A percentile compares a stretch with the other conserved stretches of the same genome.
These are phyloP conservation scores for Numenius phaeopus DNA, from an alignment of 2,797 vertebrate species.

Conservation along the genomic window DNA sequence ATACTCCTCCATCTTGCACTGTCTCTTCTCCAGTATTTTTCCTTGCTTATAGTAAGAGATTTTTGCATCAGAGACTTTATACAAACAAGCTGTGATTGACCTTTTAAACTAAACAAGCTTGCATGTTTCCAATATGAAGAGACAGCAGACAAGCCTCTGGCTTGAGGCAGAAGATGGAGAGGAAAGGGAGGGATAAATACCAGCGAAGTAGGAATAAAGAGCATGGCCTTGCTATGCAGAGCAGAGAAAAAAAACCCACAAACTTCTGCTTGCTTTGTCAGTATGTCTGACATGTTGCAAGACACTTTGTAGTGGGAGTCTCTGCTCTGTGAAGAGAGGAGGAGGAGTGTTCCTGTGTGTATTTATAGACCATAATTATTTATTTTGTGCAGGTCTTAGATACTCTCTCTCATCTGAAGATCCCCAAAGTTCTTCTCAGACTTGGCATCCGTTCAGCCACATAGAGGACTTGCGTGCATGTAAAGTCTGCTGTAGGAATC, in stretches of 20 bases:
- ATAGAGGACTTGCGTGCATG: background rate
- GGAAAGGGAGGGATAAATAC: conserved; percentile 63
- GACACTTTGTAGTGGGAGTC: conserved; percentile 32
- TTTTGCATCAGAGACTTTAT: conserved; percentile 54
- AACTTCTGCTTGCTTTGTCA: conserved; percentile 34
- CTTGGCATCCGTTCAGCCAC: background rate
- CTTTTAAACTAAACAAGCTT: conserved; percentile 76
- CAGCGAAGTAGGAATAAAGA: conserved; percentile 39
- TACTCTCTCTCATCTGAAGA: background rate
- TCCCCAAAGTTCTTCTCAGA: background rate
- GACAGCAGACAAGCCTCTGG: conserved; percentile 68
- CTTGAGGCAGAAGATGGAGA: conserved; percentile 71
- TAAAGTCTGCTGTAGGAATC: background rate
- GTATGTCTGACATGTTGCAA: conserved; percentile 27
- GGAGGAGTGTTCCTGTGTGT: background rate
- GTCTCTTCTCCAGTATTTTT: conserved; percentile 1
- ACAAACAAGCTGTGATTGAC: conserved; percentile 73
- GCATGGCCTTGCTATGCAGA: conserved; percentile 12
- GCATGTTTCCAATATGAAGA: conserved; percentile 67
- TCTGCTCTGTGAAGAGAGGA: conserved; percentile 12
- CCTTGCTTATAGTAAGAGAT: conserved; percentile 15
- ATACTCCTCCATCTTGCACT: background rate
- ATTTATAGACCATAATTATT: conserved; percentile 55
- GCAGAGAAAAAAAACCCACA: background rate
- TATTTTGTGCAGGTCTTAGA: conserved; percentile 32